Evolutionary conservation across 2,797 vertebrate species (phyloP).

Genomic region (Serranus cabrilla): DNA sequence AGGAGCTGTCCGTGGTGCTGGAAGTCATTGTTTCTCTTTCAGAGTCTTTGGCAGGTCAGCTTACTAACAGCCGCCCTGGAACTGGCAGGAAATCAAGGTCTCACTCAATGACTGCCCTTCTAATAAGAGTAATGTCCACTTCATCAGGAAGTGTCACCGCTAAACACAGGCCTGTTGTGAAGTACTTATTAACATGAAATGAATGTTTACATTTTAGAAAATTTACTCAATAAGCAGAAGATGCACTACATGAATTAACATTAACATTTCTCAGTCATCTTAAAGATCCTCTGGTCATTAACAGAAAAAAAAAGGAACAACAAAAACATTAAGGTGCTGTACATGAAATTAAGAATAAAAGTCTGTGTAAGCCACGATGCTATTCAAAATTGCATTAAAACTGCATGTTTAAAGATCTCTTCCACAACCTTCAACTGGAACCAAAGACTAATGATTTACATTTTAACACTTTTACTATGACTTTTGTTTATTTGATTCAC

Average conservation of each 20-base stretch:
- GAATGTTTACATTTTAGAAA: background rate
- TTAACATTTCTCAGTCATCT: background rate
- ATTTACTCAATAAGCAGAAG: background rate
- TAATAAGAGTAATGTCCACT: slow-evolving; percentile 38
- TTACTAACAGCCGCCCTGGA: background rate
- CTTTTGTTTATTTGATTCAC: no score
- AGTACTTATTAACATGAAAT: background rate
- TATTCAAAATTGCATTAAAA: no score
- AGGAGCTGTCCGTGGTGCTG: no score
- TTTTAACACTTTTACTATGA: no score
- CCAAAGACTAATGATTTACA: no score
- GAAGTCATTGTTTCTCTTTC: background rate
- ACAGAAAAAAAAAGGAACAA: no score
- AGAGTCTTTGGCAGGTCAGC: slow-evolving; percentile 6
- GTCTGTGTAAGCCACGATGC: no score
- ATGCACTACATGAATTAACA: background rate
- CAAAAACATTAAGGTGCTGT: no score
- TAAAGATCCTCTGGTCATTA: background rate
- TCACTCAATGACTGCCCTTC: slow-evolving; percentile 14
- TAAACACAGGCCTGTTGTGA: slow-evolving; percentile 1
- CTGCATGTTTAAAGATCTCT: no score
- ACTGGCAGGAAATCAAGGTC: slow-evolving; percentile 29
- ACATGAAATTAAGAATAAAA: no score
- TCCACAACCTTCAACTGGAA: no score
- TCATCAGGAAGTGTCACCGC: slow-evolving; percentile 24